Evolutionary conservation across 2,888 invertebrate species (phyloP), one percentile per base, ranked within the genome.

Genomic region (Conistra vaccinii): DNA sequence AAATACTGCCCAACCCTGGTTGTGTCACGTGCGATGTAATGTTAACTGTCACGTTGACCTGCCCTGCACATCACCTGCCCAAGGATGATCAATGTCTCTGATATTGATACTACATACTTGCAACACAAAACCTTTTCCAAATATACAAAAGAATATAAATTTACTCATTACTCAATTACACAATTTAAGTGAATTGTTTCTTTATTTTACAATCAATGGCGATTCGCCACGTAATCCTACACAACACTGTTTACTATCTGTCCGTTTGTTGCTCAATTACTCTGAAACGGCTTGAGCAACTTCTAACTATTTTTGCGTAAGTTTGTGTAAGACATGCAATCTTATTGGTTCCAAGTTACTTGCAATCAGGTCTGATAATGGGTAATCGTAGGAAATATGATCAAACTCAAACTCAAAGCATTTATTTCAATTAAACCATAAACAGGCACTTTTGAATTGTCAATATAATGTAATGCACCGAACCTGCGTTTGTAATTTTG

Each of bases 141-240:
- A 32, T 58, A 66, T 10, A 53, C 23, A 42, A 57, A 76, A 7
- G 7, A 20, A 79, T n/a, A 55, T 60, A 23, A 63, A 51, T 65
- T 69, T 69, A 53, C 45, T 63, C 53, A 39, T 65, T 42, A 48
- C 10, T 42, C 9, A 67, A 67, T 81, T 84, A 35, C 85, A 70
- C 81, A 81, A 84, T 57, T 39, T n/a, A 60, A 60, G 45, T 60
- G 35, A 39, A 45, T n/a, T 68, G 60, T 81, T 81, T 84, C 81
- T 67, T 42, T n/a, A 80, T 26, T 42, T 35, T 2, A 53, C n/a
- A 35, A 35, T 70, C 69, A 73, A 83, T 74, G 67, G 65, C 6
- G 57, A 73, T 78, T 76, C 39, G 63, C 73, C 81, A 84, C 81
- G 81, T 81, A 81, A 60, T 67, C 29, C 61, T 69, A 26, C 48